A percentile compares a stretch with the other conserved stretches of the same genome.
phyloP scores from a whole-genome alignment of 2,797 vertebrate genomes.

The Leptoclinus maculatus region DNA sequence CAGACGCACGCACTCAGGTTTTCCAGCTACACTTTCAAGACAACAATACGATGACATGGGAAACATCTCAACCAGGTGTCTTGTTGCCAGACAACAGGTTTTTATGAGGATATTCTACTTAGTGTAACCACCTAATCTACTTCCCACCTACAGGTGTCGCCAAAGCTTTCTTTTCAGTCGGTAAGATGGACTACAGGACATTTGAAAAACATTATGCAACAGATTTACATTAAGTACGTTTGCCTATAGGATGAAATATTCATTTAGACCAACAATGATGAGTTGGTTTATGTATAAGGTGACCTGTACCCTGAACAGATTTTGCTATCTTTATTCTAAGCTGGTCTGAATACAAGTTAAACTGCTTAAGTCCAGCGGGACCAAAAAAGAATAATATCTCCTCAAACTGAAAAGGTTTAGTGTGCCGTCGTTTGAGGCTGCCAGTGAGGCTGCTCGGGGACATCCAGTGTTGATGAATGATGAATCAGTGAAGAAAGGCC shows the following conservation, averaged over 20 bases:
- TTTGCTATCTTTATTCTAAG: conserved; percentile 21
- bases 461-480: conserved; percentile 6
- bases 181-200: conserved; percentile 9
- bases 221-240: conserved; percentile 37
- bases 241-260: conserved; percentile 10
- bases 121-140: not conserved
- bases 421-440: conserved; percentile 8
- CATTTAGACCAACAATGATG: conserved; percentile 13
- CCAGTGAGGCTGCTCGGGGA: not conserved
- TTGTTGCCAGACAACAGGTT: conserved; percentile 1
- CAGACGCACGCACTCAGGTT: not conserved
- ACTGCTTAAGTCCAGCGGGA: conserved; percentile 35
- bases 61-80: not conserved
- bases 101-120: not conserved
- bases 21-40: not conserved
- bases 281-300: conserved; percentile 21
- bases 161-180: conserved; percentile 39
- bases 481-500: conserved; percentile 17
- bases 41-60: not conserved
- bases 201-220: conserved; percentile 44
- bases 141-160: conserved; percentile 69
- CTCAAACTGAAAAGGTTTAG: conserved; percentile 12
- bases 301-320: conserved; percentile 18
- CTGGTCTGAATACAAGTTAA: conserved; percentile 30
- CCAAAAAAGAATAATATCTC: conserved; percentile 18